These are phyloP conservation scores for Euzophera pinguis DNA, from an alignment of 2,888 invertebrate genomes.

Conservation along the genomic window DNA sequence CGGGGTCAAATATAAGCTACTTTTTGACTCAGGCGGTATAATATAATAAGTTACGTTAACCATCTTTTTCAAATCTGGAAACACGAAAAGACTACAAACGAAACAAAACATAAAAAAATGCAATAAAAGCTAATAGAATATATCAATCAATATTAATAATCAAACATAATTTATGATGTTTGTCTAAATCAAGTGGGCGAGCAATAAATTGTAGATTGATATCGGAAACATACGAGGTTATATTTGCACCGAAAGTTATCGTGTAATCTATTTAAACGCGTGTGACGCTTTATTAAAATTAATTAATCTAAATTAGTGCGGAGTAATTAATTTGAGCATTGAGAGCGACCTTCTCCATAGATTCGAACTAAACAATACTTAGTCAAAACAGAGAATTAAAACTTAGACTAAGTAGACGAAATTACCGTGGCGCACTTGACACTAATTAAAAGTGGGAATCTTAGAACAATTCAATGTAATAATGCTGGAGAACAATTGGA, in stretches of 20 bases:
- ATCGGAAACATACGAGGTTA: slow-evolving; percentile 9
- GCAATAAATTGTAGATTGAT: slow-evolving; percentile 1
- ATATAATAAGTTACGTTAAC: too few species aligned
- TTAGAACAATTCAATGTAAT: slow-evolving; percentile 43
- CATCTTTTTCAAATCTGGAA: too few species aligned
- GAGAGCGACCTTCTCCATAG: slow-evolving; percentile 51
- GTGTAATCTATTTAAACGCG: neutral
- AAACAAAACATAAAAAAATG: neutral
- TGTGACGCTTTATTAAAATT: slow-evolving; percentile 30
- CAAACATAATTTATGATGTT: neutral
- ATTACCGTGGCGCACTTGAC: slow-evolving; percentile 65
- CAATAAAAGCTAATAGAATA: neutral
- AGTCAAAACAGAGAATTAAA: slow-evolving; percentile 46
- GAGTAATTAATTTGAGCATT: slow-evolving; percentile 44
- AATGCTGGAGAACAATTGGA: slow-evolving; percentile 23
- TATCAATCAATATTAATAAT: slow-evolving; percentile 1
- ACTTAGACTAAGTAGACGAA: slow-evolving; percentile 41
- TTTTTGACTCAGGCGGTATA: too few species aligned
- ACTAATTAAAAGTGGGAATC: slow-evolving; percentile 62
- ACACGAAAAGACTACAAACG: too few species aligned
- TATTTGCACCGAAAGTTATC: slow-evolving; percentile 9
- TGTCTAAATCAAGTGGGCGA: neutral
- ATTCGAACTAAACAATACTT: slow-evolving; percentile 57
- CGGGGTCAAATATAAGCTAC: too few species aligned
- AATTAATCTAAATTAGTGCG: slow-evolving; percentile 39